A percentile compares a stretch with the other conserved stretches of the same genome.
Conservation (phyloP, 2,113 vertebrate genomes). For the Alligator mississippiensis region DNA sequence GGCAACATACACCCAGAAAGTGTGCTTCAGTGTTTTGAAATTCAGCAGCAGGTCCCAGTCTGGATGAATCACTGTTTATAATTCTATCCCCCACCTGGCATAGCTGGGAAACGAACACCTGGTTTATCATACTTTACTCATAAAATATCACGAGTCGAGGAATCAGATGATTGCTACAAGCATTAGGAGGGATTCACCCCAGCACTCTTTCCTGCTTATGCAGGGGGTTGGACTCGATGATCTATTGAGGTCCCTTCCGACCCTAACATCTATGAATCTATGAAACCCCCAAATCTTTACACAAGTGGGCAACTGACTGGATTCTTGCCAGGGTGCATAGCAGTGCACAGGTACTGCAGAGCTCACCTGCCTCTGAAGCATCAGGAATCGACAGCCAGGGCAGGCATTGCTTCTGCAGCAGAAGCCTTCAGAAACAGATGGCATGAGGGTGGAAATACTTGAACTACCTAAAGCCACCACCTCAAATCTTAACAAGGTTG, state of each 20-base stretch:
- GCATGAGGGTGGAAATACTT: neutral
- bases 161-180: conserved; percentile 41
- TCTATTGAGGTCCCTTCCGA: too few relatives aligned
- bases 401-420: neutral
- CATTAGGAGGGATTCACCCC: conserved; percentile 1
- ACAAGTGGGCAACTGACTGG: conserved; percentile 1
- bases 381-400: neutral
- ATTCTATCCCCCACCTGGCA: neutral
- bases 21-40: neutral
- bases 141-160: conserved; percentile 34
- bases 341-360: conserved; percentile 30
- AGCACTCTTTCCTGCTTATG: too few relatives aligned
- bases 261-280: too few relatives aligned
- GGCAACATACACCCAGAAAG: fast-evolving
- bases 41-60: neutral
- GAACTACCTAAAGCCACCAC: neutral
- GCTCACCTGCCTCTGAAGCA: neutral
- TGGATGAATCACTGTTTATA: conserved; percentile 11
- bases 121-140: conserved; percentile 27
- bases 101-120: neutral
- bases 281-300: conserved; percentile 23
- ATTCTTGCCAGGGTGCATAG: neutral
- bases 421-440: neutral
- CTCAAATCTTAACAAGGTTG: neutral
- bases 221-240: too few relatives aligned